Conservation (phyloP, 1,140 invertebrate genomes). For the Zaprionus capensis region DNA sequence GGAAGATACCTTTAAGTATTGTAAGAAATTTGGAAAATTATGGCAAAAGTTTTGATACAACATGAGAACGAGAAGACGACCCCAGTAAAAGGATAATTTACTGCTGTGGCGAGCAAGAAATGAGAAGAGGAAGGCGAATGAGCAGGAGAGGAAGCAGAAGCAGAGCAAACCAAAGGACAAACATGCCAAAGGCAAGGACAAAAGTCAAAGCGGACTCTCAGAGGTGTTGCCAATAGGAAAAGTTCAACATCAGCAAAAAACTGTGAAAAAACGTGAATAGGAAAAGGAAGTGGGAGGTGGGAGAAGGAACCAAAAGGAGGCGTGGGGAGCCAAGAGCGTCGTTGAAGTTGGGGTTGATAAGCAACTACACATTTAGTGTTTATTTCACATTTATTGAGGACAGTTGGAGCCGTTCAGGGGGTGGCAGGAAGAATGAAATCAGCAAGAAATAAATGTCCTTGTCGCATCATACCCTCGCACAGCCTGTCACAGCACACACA, state of each 20-base stretch:
- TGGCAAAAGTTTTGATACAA: conserved; percentile 37
- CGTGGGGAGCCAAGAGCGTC: neutral
- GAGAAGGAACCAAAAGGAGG: neutral
- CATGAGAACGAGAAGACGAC: conserved; percentile 7
- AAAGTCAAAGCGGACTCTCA: conserved; percentile 60
- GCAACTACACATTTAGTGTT: conserved; percentile 79
- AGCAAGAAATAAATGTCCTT: conserved; percentile 80
- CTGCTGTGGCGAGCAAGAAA: conserved; percentile 1
- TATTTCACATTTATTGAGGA: conserved; percentile 79
- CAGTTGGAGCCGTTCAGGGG: conserved; percentile 17
- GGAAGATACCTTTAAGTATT: conserved; percentile 17
- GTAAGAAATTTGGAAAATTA: conserved; percentile 31
- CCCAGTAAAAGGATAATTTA: conserved; percentile 36
- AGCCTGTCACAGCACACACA: conserved; percentile 23
- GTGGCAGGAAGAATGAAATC: conserved; percentile 64
- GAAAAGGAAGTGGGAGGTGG: neutral
- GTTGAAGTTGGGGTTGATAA: conserved; percentile 28
- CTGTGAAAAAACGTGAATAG: conserved; percentile 19
- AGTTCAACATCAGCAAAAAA: conserved; percentile 75
- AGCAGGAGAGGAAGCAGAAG: neutral
- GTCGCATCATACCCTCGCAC: conserved; percentile 36
- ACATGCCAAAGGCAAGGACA: conserved; percentile 76
- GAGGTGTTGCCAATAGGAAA: conserved; percentile 79
- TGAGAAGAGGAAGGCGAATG: neutral
- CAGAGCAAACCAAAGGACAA: conserved; percentile 63